Percentiles rank a stretch among this genome's conserved stretches.
Evolutionary conservation across 1,140 invertebrate genomes (phyloP).

Genomic region (Metopolophium dirhodum): DNA sequence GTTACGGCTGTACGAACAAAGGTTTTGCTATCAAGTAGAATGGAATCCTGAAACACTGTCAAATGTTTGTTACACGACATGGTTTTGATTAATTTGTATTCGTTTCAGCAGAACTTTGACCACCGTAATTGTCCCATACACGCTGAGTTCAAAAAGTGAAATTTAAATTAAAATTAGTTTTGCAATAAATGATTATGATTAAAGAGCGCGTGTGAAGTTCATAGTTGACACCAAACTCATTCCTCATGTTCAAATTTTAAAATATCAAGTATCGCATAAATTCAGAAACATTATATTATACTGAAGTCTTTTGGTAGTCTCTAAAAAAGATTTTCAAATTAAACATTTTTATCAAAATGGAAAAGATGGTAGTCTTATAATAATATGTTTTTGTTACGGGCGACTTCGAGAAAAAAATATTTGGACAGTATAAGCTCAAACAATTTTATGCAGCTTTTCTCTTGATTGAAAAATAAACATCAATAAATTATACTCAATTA

Average conservation of each 20-base stretch:
- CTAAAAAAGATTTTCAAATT: neutral
- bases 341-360: neutral
- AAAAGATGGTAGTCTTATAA: neutral
- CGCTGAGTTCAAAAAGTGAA: neutral
- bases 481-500: neutral
- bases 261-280: neutral
- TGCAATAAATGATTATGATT: neutral
- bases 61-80: neutral
- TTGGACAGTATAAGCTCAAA: neutral
- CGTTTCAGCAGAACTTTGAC: neutral
- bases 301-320: neutral
- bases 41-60: neutral
- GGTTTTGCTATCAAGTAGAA: neutral
- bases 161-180: neutral
- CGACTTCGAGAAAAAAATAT: neutral
- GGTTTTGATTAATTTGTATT: neutral
- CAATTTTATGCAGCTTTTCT: neutral
- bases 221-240: neutral
- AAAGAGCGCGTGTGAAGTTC: neutral
- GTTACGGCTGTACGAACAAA: neutral
- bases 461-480: neutral
- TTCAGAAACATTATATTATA: neutral
- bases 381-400: neutral
- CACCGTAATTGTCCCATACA: neutral
- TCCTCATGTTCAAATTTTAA: neutral